Conservation (phyloP, 2,888 invertebrate species). For the Thecophora atra region DNA sequence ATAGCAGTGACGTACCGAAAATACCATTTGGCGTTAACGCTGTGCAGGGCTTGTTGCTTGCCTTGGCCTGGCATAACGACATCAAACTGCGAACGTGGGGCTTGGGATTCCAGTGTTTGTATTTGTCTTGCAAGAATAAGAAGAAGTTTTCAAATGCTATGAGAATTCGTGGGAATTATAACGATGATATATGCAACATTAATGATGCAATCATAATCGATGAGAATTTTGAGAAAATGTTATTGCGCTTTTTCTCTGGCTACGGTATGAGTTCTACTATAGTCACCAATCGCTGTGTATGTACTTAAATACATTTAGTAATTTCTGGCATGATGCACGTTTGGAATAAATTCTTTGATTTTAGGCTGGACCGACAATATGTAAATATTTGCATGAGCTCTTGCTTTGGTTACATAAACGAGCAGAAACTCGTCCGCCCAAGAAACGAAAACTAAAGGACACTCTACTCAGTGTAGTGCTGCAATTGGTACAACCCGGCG, state of each 20-base stretch:
- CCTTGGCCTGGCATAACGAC: slow-evolving; percentile 74
- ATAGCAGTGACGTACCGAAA: slow-evolving; percentile 71
- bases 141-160: slow-evolving; percentile 58
- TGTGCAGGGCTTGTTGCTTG: slow-evolving; percentile 73
- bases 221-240: slow-evolving; percentile 73
- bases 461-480: slow-evolving; percentile 76
- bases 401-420: slow-evolving; percentile 75
- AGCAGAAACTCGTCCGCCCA: slow-evolving; percentile 71
- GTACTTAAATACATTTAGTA: slow-evolving; percentile 40
- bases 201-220: slow-evolving; percentile 72
- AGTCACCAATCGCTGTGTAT: slow-evolving; percentile 64
- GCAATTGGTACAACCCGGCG: slow-evolving; percentile 76
- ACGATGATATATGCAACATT: slow-evolving; percentile 62
- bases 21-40: slow-evolving; percentile 74
- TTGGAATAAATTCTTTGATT: not conserved
- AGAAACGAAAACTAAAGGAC: slow-evolving; percentile 69
- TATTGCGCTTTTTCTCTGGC: slow-evolving; percentile 73
- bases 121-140: slow-evolving; percentile 75
- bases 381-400: slow-evolving; percentile 77
- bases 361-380: slow-evolving; percentile 80
- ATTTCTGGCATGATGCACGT: not conserved
- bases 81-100: slow-evolving; percentile 80
- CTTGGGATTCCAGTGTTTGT: slow-evolving; percentile 76
- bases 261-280: slow-evolving; percentile 68
- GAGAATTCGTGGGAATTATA: slow-evolving; percentile 52